Evolutionary conservation across 1,140 invertebrate species (phyloP), one percentile per base, ranked within the genome.

Genomic region (Holotrichia oblita): DNA sequence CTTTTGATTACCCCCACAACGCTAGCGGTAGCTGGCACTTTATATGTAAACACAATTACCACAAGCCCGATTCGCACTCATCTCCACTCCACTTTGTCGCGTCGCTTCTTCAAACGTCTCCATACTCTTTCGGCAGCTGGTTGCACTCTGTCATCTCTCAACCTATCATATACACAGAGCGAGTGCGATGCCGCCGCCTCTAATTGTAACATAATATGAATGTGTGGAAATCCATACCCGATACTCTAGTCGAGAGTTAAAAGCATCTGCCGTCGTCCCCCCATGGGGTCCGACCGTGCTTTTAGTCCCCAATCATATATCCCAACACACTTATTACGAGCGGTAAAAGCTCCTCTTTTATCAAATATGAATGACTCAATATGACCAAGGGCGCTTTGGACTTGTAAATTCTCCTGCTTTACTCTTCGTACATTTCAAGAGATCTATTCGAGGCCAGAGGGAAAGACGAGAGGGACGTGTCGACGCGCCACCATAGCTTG

Each of bases 1-100:
- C 1, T 10, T 48, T 48, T 48, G 6, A 48, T 48, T 48, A n/a
- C 44, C 10, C 7, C 10, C 10, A 10, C 44, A 48, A 14, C n/a
- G 10, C 44, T 10, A 48, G 10, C 44, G 44, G 10, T 12, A 64
- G 59, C 17, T 64, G 20, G 59, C 59, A 4, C 59, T 64, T 22
- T 64, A 64, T 64, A 64, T 64, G 59, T 22, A 64, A 64, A 64
- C 59, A 64, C 59, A 64, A 64, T 64, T 64, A 64, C 59, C 44
- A 17, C 44, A 2, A 10, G 10, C 44, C 44, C 10, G 44, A 14
- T 48, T 48, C 44, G 44, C 44, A 48, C 44, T 17, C 44, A 48
- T 48, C 44, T 48, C 27, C 27, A 34, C 27, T 34, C 27, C 27
- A 17, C 10, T 8, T 14, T 48, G n/a, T 48, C 10, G 10, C 2